These are phyloP conservation scores for Sylvietta virens DNA, from an alignment of 2,113 vertebrate genomes.

Conservation along the genomic window DNA sequence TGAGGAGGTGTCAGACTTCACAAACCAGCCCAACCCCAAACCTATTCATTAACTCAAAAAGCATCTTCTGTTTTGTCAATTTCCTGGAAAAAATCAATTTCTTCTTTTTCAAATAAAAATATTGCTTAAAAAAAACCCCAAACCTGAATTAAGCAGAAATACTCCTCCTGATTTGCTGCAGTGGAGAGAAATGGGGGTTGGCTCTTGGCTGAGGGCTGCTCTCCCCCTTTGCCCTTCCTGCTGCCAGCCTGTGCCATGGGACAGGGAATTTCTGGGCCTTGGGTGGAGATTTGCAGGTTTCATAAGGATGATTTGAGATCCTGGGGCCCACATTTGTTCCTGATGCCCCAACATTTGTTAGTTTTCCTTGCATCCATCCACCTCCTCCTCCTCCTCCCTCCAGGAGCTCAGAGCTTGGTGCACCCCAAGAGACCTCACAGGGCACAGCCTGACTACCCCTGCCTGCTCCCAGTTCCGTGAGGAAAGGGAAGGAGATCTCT, in stretches of 20 bases:
- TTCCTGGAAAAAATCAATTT: background rate
- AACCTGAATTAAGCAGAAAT: background rate
- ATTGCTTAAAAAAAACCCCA: background rate
- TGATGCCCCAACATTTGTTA: too few species aligned
- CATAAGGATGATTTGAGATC: background rate
- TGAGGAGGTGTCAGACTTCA: background rate
- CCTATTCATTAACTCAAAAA: background rate
- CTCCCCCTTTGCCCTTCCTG: background rate
- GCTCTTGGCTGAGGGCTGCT: background rate
- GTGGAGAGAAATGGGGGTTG: background rate
- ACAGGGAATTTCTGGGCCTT: background rate
- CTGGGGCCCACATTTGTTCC: rapidly evolving
- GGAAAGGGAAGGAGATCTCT: background rate
- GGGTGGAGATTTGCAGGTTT: background rate
- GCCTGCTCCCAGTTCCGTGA: rapidly evolving
- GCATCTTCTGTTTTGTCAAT: background rate
- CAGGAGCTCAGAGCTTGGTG: rapidly evolving
- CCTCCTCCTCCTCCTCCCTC: background rate
- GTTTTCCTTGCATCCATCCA: background rate
- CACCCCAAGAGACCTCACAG: background rate
- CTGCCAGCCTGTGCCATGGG: background rate
- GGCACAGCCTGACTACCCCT: background rate
- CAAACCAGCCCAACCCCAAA: background rate
- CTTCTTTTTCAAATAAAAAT: background rate
- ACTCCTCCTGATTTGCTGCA: background rate